phyloP scores from a whole-genome alignment of 2,888 invertebrate species.

The Eristalis tenax region DNA sequence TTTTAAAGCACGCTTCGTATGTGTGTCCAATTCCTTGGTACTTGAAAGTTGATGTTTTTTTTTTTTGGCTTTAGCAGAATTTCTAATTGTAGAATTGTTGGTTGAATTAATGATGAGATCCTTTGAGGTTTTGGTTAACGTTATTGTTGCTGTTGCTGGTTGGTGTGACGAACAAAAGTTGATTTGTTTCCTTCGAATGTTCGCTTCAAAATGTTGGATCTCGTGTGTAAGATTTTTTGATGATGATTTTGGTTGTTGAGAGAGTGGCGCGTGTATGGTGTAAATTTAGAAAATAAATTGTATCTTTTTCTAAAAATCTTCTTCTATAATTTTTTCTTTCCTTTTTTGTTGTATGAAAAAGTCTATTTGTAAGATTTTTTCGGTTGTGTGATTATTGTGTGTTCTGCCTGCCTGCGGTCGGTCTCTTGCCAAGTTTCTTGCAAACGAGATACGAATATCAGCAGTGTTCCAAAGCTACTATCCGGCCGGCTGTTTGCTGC shows the following conservation, averaged over 20 bases:
- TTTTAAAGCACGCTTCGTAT: constrained; percentile 41
- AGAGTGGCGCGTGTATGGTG: constrained; percentile 10
- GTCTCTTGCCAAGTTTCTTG: constrained; percentile 63
- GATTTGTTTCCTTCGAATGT: background rate
- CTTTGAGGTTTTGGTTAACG: constrained; percentile 59
- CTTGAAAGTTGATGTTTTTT: constrained; percentile 9
- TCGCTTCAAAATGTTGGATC: constrained; percentile 47
- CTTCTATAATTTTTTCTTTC: constrained; percentile 16
- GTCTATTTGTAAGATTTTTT: constrained; percentile 47
- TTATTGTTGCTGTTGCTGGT: constrained; percentile 28
- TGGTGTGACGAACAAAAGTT: background rate
- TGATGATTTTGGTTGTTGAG: no score
- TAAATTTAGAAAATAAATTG: constrained; percentile 60
- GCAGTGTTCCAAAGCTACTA: constrained; percentile 81
- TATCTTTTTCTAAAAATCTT: constrained; percentile 36
- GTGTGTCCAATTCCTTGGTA: constrained; percentile 41
- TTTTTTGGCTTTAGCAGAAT: constrained; percentile 64
- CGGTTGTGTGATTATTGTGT: constrained; percentile 31
- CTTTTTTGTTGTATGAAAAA: constrained; percentile 36
- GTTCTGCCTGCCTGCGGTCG: constrained; percentile 67
- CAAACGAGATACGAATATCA: constrained; percentile 74
- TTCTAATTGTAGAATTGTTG: background rate
- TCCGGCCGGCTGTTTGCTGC: constrained; percentile 79
- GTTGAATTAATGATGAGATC: constrained; percentile 50
- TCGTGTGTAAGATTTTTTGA: background rate